Evolutionary conservation across 2,797 vertebrate species (phyloP), one percentile per base, ranked within the genome.

Genomic region (Chelon labrosus): DNA sequence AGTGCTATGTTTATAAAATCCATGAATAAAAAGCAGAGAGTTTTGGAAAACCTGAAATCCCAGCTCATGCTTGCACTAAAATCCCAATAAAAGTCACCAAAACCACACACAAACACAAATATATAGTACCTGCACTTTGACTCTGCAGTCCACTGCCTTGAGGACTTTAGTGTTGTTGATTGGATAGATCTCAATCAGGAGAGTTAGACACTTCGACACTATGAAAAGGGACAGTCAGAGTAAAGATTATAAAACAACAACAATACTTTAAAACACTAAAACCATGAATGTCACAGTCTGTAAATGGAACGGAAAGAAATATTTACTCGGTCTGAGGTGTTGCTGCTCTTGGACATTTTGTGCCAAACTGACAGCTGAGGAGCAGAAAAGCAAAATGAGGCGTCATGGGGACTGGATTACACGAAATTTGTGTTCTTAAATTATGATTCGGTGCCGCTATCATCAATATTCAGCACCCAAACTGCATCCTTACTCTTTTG

Each of bases 81-180:
- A 79, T 37, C 53, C 42, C 37, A 58, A 41, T 13, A 31, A 84
- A 76, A 75, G 52, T n/a, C 31, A 57, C 61, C 59, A 65, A 57
- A 61, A 35, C 95, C 95, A 65, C 35, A 64, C 10, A 72, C 60
- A 68, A 19, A 71, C 52, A 53, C 14, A 58, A 4, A 55, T 13
- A 70, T 14, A 79, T 31, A 19, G 73, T 93, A 98, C 98, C 96
- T 99, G 98, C 49, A 98, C 97, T 96, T 94, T 95, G 90, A 99
- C 92, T 74, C 86, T 94, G 91, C 94, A 96, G 86, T 99, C 97
- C 58, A 98, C 96, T 0, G 97, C 98, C 89, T 99, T 99, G 42
- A 99, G 93, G 79, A 99, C 98, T 89, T 95, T 97, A 73, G 97
- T 97, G 70, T 98, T 96, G 91, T 97, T 97, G 80, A 97, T 78